Conservation (phyloP, 2,113 vertebrate genomes). For the Amia ocellicauda region DNA sequence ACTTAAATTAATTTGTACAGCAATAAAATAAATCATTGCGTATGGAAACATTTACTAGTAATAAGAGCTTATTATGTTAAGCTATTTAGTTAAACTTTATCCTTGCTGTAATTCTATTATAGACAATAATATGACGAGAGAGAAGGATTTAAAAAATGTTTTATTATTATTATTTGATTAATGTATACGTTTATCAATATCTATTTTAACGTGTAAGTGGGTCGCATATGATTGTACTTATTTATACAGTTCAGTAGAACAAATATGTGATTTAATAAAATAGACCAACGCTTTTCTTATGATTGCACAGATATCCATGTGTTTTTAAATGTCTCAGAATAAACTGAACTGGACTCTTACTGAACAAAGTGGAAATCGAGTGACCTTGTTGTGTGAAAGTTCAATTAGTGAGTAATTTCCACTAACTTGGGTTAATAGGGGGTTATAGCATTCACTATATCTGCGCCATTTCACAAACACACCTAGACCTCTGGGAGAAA, state of each 20-base stretch:
- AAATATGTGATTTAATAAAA: too few relatives aligned
- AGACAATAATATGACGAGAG: neutral
- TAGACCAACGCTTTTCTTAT: too few relatives aligned
- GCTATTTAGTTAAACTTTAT: neutral
- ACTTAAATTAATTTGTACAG: constrained; percentile 9
- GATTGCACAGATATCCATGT: too few relatives aligned
- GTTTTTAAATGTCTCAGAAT: too few relatives aligned
- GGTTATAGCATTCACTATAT: constrained; percentile 27
- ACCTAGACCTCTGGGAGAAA: neutral
- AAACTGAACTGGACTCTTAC: neutral
- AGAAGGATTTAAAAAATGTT: too few relatives aligned
- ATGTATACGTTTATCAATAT: too few relatives aligned
- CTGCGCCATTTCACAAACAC: constrained; percentile 16
- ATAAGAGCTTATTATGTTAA: neutral
- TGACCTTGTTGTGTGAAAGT: constrained; percentile 64
- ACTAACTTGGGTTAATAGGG: constrained; percentile 36
- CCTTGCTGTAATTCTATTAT: neutral
- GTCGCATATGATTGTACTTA: too few relatives aligned
- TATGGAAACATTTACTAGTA: constrained; percentile 7
- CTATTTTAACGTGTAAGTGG: too few relatives aligned
- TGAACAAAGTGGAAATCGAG: neutral
- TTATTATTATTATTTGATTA: too few relatives aligned
- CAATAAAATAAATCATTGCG: constrained; percentile 7
- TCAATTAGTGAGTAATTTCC: constrained; percentile 71
- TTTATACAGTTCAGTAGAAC: too few relatives aligned